phyloP scores from a whole-genome alignment of 1,140 invertebrate genomes.

The Spodoptera frugiperda region DNA sequence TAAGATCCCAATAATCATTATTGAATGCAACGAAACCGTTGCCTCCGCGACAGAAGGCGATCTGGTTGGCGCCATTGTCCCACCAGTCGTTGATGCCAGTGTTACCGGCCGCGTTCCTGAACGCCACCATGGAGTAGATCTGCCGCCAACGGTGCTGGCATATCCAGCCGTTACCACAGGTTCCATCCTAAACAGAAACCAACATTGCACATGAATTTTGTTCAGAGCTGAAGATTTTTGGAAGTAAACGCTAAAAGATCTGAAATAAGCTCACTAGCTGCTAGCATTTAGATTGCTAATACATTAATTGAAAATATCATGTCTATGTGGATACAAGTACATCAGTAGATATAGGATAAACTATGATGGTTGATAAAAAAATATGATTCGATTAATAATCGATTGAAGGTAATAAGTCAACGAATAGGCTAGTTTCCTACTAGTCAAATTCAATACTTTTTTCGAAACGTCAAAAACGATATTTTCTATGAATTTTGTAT shows the following conservation, averaged over 20 bases:
- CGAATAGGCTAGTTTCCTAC: too few species aligned
- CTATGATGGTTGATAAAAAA: not conserved
- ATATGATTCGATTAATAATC: not conserved
- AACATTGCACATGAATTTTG: too few species aligned
- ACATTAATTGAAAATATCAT: too few species aligned
- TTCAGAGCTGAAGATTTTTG: too few species aligned
- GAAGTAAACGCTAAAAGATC: too few species aligned
- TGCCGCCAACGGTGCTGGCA: conserved; percentile 96
- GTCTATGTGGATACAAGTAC: too few species aligned
- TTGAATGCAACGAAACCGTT: conserved; percentile 92
- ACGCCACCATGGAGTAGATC: conserved; percentile 93
- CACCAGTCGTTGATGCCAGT: conserved; percentile 89
- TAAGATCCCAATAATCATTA: conserved; percentile 86
- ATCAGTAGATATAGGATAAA: not conserved
- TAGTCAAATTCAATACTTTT: too few species aligned
- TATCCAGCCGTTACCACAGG: conserved; percentile 93
- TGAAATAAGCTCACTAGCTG: too few species aligned
- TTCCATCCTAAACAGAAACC: conserved; percentile 82
- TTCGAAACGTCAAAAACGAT: too few species aligned
- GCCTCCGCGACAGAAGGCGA: conserved; percentile 90
- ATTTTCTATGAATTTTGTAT: too few species aligned
- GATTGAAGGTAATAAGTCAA: too few species aligned
- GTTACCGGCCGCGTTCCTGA: conserved; percentile 88
- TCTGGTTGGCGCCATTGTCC: conserved; percentile 91
- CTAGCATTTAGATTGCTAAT: too few species aligned